Percentiles rank a stretch among this genome's conserved stretches.
These are phyloP conservation scores for Ia io DNA, from an alignment of 2,113 vertebrate genomes.

Conservation along the genomic window DNA sequence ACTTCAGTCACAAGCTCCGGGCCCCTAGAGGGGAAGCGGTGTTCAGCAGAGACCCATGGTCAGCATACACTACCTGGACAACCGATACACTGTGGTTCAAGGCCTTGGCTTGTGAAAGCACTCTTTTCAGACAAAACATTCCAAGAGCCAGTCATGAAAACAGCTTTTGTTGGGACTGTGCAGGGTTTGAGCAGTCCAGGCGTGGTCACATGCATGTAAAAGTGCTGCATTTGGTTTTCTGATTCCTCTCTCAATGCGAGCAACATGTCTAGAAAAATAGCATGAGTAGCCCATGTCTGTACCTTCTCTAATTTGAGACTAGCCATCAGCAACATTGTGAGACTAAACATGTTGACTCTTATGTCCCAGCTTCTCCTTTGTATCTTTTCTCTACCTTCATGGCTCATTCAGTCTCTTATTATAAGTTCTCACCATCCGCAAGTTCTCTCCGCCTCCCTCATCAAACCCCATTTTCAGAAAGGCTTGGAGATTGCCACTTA, in stretches of 20 bases:
- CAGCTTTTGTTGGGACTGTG: neutral
- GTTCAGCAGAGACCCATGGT: neutral
- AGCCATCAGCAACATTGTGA: neutral
- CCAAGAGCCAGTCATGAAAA: neutral
- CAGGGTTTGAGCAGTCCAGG: neutral
- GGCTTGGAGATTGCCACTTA: neutral
- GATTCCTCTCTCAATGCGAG: neutral
- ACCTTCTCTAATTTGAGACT: neutral
- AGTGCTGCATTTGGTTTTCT: neutral
- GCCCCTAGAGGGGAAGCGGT: neutral
- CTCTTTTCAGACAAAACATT: neutral
- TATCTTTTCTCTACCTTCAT: neutral
- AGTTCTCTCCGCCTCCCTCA: neutral
- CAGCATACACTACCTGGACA: neutral
- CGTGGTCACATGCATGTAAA: neutral
- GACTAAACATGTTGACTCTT: accelerated
- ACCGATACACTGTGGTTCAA: neutral
- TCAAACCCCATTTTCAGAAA: neutral
- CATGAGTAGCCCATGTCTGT: neutral
- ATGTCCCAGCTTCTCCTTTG: neutral
- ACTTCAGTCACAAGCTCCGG: neutral
- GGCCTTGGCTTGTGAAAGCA: neutral
- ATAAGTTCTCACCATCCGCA: neutral
- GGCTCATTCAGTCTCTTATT: neutral
- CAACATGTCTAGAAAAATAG: neutral